Conservation (phyloP, 53 echinoderm and acorn worm species). For the Holothuria leucospilota region DNA sequence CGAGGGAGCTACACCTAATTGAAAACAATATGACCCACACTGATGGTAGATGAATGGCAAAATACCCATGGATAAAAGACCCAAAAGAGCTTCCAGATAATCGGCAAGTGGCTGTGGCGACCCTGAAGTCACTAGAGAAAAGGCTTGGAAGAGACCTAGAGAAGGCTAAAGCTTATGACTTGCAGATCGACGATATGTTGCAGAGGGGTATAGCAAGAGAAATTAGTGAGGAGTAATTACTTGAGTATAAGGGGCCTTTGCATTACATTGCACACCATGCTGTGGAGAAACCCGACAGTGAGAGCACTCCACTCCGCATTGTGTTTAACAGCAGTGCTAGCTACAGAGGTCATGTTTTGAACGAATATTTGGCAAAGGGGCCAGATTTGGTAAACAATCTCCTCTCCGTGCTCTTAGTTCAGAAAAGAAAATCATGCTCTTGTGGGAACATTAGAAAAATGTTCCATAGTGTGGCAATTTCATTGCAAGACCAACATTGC, state of each 20-base stretch:
- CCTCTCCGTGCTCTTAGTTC: conserved; percentile 58
- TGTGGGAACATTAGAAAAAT: conserved; percentile 57
- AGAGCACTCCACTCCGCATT: conserved; percentile 58
- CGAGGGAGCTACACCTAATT: conserved; percentile 37
- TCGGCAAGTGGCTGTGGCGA: conserved; percentile 27
- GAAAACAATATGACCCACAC: conserved; percentile 35
- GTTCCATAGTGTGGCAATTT: conserved; percentile 49
- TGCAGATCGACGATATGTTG: conserved; percentile 55
- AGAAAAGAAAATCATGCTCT: conserved; percentile 41
- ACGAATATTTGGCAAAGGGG: conserved; percentile 62
- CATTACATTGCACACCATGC: conserved; percentile 61
- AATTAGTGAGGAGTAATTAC: conserved; percentile 17
- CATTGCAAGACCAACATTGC: conserved; percentile 50
- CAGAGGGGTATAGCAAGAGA: conserved; percentile 38
- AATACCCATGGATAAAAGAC: conserved; percentile 27
- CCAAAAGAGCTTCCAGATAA: too few species aligned
- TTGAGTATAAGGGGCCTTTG: conserved; percentile 41
- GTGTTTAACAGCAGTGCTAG: conserved; percentile 62
- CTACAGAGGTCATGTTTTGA: conserved; percentile 54
- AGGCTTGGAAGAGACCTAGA: background rate
- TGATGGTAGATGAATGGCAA: conserved; percentile 34
- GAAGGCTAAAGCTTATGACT: conserved; percentile 37
- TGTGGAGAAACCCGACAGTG: conserved; percentile 53
- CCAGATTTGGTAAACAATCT: conserved; percentile 60
- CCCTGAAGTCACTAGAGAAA: conserved; percentile 38